These are phyloP conservation scores for Drosophila ficusphila DNA, from an alignment of 1,140 invertebrate species.

Conservation along the genomic window DNA sequence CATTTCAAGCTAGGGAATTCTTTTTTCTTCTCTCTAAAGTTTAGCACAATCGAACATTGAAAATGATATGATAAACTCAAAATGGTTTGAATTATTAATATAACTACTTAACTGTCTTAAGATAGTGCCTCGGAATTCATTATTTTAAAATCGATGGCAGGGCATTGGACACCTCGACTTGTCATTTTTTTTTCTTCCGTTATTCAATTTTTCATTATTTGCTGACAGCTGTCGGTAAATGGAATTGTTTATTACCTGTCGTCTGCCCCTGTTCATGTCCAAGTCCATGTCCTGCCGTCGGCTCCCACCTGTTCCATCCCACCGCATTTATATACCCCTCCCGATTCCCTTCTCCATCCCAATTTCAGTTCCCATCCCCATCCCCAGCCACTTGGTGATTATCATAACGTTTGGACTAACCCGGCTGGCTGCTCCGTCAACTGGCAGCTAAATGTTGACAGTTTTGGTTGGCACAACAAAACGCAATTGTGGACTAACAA, in stretches of 20 bases:
- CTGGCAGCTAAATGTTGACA: constrained; percentile 62
- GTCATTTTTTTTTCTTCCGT: neutral
- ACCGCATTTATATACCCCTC: neutral
- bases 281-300: constrained; percentile 21
- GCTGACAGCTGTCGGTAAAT: constrained; percentile 80
- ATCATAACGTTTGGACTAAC: constrained; percentile 65
- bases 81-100: too few relatives aligned
- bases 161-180: neutral
- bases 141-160: neutral
- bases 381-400: constrained; percentile 57
- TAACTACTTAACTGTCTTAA: too few relatives aligned
- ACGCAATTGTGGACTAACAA: constrained; percentile 56
- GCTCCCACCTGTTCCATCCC: constrained; percentile 8
- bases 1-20: too few relatives aligned
- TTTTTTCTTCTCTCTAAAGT: too few relatives aligned
- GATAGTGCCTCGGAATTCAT: neutral
- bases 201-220: constrained; percentile 80
- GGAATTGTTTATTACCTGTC: constrained; percentile 80
- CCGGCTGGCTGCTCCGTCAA: constrained; percentile 23
- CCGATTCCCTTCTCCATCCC: neutral
- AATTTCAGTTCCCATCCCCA: too few relatives aligned
- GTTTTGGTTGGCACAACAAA: constrained; percentile 62
- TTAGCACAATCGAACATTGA: too few relatives aligned
- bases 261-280: constrained; percentile 28
- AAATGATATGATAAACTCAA: too few relatives aligned